These are phyloP conservation scores for Halcyon smyrnensis DNA, from an alignment of 2,797 vertebrate species.

Conservation along the genomic window DNA sequence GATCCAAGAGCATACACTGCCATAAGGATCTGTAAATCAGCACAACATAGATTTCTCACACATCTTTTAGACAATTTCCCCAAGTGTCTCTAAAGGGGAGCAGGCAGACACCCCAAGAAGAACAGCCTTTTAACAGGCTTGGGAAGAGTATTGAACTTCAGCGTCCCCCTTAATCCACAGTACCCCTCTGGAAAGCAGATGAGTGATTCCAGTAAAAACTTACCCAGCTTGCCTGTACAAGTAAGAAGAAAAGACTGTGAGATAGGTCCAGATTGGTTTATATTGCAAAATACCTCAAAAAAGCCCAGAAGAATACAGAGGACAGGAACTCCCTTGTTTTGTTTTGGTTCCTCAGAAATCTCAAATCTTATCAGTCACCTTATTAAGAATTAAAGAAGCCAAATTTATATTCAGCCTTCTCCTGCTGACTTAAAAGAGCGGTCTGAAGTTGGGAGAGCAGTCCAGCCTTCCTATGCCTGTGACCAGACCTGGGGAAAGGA, in stretches of 20 bases:
- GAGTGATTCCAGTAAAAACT: neutral
- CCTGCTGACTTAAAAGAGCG: neutral
- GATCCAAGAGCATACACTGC: neutral
- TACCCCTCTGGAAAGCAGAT: neutral
- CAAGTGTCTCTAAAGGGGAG: neutral
- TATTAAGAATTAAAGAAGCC: neutral
- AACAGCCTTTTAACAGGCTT: neutral
- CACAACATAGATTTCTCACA: neutral
- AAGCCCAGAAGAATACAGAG: neutral
- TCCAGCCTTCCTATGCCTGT: neutral
- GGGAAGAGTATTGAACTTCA: neutral
- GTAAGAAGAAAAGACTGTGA: neutral
- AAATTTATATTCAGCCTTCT: neutral
- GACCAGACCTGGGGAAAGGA: neutral
- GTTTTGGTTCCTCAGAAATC: neutral
- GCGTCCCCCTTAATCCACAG: neutral
- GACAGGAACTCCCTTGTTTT: neutral
- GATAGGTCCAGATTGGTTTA: neutral
- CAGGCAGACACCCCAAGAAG: neutral
- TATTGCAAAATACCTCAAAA: neutral
- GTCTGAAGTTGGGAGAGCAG: neutral
- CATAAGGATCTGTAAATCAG: neutral
- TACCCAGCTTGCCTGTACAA: neutral
- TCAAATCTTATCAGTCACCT: constrained; percentile 4
- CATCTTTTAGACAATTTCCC: neutral